These are phyloP conservation scores for Scaeva pyrastri DNA, from an alignment of 2,888 invertebrate species.

Conservation along the genomic window DNA sequence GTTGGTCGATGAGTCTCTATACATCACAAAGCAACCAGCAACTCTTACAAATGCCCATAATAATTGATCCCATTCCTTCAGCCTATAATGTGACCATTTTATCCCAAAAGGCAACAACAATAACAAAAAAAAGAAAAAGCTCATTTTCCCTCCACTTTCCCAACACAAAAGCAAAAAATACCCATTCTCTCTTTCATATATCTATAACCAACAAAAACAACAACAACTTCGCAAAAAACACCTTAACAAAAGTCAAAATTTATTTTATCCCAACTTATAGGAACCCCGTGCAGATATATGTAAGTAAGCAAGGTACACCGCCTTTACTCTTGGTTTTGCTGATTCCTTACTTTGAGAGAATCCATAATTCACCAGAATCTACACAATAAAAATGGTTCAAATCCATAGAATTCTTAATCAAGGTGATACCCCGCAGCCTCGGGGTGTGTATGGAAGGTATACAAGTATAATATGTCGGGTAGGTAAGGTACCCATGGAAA, in stretches of 20 bases:
- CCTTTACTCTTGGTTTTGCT: conserved; percentile 16
- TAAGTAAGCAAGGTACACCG: neutral
- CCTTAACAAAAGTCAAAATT: conserved; percentile 25
- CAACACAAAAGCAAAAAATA: neutral
- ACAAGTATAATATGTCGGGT: neutral
- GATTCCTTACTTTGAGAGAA: conserved; percentile 35
- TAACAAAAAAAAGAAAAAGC: conserved; percentile 24
- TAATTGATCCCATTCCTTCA: conserved; percentile 62
- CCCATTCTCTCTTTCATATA: neutral
- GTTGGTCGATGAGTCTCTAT: neutral
- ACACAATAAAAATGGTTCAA: conserved; percentile 72
- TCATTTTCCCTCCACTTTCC: neutral
- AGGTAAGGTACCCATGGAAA: conserved; percentile 7
- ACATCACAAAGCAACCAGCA: conserved; percentile 3
- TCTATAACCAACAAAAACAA: neutral
- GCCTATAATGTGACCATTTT: conserved; percentile 61
- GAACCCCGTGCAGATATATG: neutral
- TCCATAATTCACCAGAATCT: conserved; percentile 72
- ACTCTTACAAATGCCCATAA: conserved; percentile 57
- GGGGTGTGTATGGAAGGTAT: neutral
- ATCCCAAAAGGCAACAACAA: neutral
- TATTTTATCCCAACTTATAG: conserved; percentile 27
- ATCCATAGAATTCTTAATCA: conserved; percentile 69
- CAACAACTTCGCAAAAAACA: neutral
- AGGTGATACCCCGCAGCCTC: conserved; percentile 59